Base-by-base conservation (phyloP, 2,797 vertebrate species). In the Etheostoma perlongum region DNA sequence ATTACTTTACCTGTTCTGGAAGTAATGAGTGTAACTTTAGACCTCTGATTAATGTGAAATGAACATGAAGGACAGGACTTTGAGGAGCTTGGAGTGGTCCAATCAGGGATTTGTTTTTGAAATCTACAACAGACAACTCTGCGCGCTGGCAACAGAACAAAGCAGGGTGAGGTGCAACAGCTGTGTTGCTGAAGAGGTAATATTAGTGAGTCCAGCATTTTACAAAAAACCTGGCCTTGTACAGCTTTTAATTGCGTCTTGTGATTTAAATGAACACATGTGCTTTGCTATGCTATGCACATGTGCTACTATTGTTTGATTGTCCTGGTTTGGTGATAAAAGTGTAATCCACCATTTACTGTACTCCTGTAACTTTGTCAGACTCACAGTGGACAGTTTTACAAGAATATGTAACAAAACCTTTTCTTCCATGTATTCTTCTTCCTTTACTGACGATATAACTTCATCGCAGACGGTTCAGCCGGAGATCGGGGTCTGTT, bases 1-100 rank as follows among this genome's bases (percentile, higher is more conserved):
- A 40, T 30, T 66, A 33, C n/a, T 49, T 73, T 3, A 21, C 21
- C 33, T 33, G 3, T 52, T 42, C 48, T 23, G 13, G 58, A 51
- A 40, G 21, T 65, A 58, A 27, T 2, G 6, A 57, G 16, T 42
- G 30, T 48, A 5, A 33, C 51, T 60, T 27, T 3, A 49, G 2
- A 72, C 67, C 33, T 42, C 25, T 55, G 14, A 58, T 62, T 62
- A 27, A 68, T n/a, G 40, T 48, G 19, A 53, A 58, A 59, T 65
- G 18, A 25, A 44, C 42, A 18, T 6, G 4, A 2, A 40, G 48
- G 23, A 48, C 0, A 11, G 52, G 52, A 61, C 36, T 27, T 59
- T 0, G 1, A 49, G 1, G 25, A 65, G 44, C 27, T 67, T 9
- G 4, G 13, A 18, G 60, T 0, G 4, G 6, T 23, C 46, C 19